phyloP scores from a whole-genome alignment of 64 coral and sea anemone genomes.

The Montipora capricornis region DNA sequence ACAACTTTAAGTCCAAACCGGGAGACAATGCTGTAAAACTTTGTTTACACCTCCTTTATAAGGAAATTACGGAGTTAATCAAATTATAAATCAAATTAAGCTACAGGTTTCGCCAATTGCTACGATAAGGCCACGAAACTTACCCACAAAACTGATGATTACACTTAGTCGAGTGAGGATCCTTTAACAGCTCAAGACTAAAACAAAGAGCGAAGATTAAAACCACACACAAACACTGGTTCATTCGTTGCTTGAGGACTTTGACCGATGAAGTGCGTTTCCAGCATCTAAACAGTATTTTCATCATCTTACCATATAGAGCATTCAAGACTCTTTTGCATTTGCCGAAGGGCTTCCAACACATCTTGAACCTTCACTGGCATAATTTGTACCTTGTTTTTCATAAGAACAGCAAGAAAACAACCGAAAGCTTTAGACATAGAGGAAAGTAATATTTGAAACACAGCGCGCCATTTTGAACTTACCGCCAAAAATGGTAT shows the following conservation, averaged over 20 bases:
- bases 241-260: not conserved
- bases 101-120: too few relatives aligned
- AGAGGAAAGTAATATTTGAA: not conserved
- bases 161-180: slow-evolving; percentile 94
- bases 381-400: slow-evolving; percentile 1
- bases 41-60: too few relatives aligned
- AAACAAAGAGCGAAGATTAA: not conserved
- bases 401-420: not conserved
- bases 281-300: not conserved
- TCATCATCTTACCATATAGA: slow-evolving; percentile 82
- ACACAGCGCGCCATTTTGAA: not conserved
- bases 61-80: too few relatives aligned
- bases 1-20: too few relatives aligned
- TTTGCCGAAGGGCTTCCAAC: slow-evolving; percentile 75
- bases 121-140: not conserved
- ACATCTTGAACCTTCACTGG: slow-evolving; percentile 63
- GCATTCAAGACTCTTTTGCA: slow-evolving; percentile 93
- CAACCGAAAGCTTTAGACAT: not conserved
- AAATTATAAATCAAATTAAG: too few relatives aligned
- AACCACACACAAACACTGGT: not conserved
- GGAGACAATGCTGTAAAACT: too few relatives aligned
- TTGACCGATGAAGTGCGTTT: too few relatives aligned
- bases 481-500: not conserved
- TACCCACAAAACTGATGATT: slow-evolving; percentile 99
- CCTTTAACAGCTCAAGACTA: slow-evolving; percentile 87